Conservation (phyloP, 2,888 invertebrate genomes). For the Cylindroiulus punctatus region DNA sequence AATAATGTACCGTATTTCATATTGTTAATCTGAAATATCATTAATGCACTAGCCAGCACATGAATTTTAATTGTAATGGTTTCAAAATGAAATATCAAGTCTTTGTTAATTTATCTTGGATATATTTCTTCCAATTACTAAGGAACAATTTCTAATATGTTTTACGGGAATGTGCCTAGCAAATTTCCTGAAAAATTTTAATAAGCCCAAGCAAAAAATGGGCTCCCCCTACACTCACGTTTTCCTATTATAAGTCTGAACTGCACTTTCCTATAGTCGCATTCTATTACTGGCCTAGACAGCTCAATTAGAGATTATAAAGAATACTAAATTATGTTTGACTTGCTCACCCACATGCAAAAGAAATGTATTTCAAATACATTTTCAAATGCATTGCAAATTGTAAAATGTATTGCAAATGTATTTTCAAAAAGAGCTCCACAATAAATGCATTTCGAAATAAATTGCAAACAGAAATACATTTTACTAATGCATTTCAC, state of each 20-base stretch:
- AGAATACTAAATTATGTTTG: too few relatives aligned
- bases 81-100: not conserved
- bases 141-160: not conserved
- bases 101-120: not conserved
- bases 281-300: slow-evolving; percentile 32
- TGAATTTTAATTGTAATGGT: not conserved
- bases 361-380: too few relatives aligned
- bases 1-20: not conserved
- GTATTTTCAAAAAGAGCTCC: too few relatives aligned
- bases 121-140: slow-evolving; percentile 15
- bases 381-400: too few relatives aligned
- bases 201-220: not conserved
- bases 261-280: not conserved
- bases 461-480: too few relatives aligned
- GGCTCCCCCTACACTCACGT: not conserved
- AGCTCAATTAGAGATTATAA: slow-evolving; percentile 26
- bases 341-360: too few relatives aligned
- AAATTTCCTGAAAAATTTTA: not conserved
- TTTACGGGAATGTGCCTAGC: not conserved
- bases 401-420: too few relatives aligned
- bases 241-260: not conserved
- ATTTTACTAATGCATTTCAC: too few relatives aligned
- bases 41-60: not conserved
- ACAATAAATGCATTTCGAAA: too few relatives aligned
- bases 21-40: not conserved